Conservation (phyloP, 2,797 vertebrate species). For the Poecilia gillii region DNA sequence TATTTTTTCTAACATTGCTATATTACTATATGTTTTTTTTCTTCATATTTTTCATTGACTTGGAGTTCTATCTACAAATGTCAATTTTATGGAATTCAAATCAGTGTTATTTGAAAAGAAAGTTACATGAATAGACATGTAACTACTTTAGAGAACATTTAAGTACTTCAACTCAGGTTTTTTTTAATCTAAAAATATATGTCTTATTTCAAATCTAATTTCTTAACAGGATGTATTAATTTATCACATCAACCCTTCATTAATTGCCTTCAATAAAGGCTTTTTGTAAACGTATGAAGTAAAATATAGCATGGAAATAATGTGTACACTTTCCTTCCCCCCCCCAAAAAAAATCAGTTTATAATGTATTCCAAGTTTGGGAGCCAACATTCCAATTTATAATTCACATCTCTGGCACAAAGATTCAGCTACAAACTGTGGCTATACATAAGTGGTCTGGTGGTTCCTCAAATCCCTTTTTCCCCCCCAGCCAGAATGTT, state of each 20-base stretch:
- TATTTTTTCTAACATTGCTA: neutral
- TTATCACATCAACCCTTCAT: neutral
- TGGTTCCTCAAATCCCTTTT: slow-evolving; percentile 22
- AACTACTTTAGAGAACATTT: neutral
- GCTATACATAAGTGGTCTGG: slow-evolving; percentile 19
- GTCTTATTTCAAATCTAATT: neutral
- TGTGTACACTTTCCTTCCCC: slow-evolving; percentile 2
- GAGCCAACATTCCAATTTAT: slow-evolving; percentile 21
- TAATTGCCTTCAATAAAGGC: slow-evolving; percentile 21
- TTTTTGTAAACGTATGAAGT: slow-evolving; percentile 11
- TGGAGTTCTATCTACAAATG: neutral
- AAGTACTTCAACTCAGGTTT: no score
- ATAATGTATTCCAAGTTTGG: slow-evolving; percentile 13
- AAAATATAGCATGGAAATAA: slow-evolving; percentile 31
- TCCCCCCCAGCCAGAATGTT: slow-evolving; percentile 19
- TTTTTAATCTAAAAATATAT: neutral
- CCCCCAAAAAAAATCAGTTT: neutral
- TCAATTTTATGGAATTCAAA: neutral
- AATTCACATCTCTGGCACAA: slow-evolving; percentile 20
- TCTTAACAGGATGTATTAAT: neutral
- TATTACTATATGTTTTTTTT: neutral
- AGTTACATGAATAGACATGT: neutral
- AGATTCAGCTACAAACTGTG: slow-evolving; percentile 28
- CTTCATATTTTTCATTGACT: neutral
- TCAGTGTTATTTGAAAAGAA: neutral